Evolutionary conservation across 2,797 vertebrate genomes (phyloP).

Genomic region (Crossoptilon crossoptilon): DNA sequence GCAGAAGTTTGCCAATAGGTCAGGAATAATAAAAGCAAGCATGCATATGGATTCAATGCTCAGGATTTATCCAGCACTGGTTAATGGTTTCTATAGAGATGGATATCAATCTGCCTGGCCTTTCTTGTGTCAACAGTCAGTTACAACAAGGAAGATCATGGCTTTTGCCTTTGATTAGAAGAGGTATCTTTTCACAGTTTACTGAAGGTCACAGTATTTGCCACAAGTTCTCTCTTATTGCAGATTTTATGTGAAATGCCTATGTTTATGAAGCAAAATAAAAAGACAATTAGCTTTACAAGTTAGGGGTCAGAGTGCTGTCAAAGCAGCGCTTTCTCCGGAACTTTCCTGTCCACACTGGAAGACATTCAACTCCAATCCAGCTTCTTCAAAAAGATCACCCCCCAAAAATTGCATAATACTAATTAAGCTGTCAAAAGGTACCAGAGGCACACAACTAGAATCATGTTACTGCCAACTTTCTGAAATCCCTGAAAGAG

Average conservation of each 20-base stretch:
- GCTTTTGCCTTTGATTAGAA: conserved; percentile 87
- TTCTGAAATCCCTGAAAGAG: conserved; percentile 60
- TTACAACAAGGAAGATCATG: conserved; percentile 85
- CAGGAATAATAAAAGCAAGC: conserved; percentile 84
- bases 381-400: conserved; percentile 52
- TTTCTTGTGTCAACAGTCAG: conserved; percentile 88
- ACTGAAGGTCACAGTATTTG: conserved; percentile 85
- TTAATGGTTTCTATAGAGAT: conserved; percentile 88
- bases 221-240: conserved; percentile 80
- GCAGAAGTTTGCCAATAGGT: conserved; percentile 82
- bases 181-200: conserved; percentile 84
- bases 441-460: conserved; percentile 49
- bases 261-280: conserved; percentile 67
- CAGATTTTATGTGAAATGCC: conserved; percentile 76
- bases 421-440: conserved; percentile 75
- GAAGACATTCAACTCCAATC: conserved; percentile 55
- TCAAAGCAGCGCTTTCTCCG: conserved; percentile 54
- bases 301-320: conserved; percentile 41
- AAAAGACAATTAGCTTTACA: conserved; percentile 75
- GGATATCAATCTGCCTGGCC: conserved; percentile 86
- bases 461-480: not conserved
- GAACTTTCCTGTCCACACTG: conserved; percentile 17
- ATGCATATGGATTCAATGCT: conserved; percentile 86
- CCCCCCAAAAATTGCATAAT: conserved; percentile 60
- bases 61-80: conserved; percentile 81